Percentiles rank a stretch among this genome's conserved stretches.
These are phyloP conservation scores for Apis laboriosa DNA, from an alignment of 1,140 invertebrate species.

Conservation along the genomic window DNA sequence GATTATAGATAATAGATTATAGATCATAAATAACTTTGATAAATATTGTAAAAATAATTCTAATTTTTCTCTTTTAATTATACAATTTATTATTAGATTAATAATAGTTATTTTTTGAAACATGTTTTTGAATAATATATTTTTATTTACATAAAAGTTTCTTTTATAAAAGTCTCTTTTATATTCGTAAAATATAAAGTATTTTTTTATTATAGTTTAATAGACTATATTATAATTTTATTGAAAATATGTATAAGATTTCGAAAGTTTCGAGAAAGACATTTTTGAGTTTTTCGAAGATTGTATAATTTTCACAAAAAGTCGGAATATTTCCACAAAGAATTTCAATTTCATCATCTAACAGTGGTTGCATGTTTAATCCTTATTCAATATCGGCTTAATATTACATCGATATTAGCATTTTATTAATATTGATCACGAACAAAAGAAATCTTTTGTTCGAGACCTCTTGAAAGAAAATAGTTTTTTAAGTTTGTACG, in stretches of 20 bases:
- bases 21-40: background rate
- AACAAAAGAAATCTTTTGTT: background rate
- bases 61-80: background rate
- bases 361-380: conserved; percentile 24
- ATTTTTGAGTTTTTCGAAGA: background rate
- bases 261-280: conserved; percentile 1
- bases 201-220: no score
- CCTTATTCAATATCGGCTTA: conserved; percentile 37
- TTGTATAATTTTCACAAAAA: conserved; percentile 23
- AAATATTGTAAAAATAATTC: background rate
- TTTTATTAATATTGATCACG: conserved; percentile 39
- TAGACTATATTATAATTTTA: background rate
- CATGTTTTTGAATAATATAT: background rate
- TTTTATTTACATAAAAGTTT: background rate
- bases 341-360: conserved; percentile 13
- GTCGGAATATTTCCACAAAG: background rate
- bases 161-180: background rate
- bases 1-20: no score
- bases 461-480: background rate
- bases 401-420: conserved; percentile 41
- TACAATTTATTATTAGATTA: background rate
- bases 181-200: background rate
- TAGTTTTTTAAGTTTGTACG: background rate
- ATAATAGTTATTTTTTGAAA: background rate
- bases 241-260: conserved; percentile 9